Conservation (phyloP, 2,888 invertebrate genomes). For the Conus canariensis region DNA sequence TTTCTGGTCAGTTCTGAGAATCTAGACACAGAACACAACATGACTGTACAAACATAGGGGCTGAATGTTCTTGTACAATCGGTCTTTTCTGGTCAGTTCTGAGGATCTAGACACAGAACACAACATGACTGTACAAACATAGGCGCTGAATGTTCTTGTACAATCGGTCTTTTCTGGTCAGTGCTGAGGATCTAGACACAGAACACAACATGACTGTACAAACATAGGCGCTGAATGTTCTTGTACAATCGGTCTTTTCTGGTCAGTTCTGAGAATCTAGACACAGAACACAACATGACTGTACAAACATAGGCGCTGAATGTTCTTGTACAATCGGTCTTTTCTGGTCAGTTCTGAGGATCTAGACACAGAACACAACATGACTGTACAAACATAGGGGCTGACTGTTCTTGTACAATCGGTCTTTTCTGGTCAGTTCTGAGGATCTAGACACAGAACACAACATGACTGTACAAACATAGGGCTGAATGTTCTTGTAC, state of each 20-base stretch:
- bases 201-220: neutral
- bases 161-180: constrained; percentile 95
- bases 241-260: constrained; percentile 94
- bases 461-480: neutral
- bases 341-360: constrained; percentile 97
- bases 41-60: constrained; percentile 43
- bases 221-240: constrained; percentile 74
- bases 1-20: constrained; percentile 97
- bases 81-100: constrained; percentile 96
- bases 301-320: constrained; percentile 65
- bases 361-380: constrained; percentile 80
- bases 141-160: constrained; percentile 82
- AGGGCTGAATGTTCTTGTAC: constrained; percentile 82
- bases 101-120: constrained; percentile 86
- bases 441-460: constrained; percentile 85
- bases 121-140: neutral
- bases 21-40: constrained; percentile 80
- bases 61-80: constrained; percentile 85
- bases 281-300: neutral
- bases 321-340: constrained; percentile 89
- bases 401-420: constrained; percentile 85
- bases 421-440: constrained; percentile 96
- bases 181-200: constrained; percentile 89
- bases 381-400: constrained; percentile 44
- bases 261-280: constrained; percentile 95